Evolutionary conservation across 2,888 invertebrate genomes (phyloP).

Genomic region (Euplagia quadripunctaria): DNA sequence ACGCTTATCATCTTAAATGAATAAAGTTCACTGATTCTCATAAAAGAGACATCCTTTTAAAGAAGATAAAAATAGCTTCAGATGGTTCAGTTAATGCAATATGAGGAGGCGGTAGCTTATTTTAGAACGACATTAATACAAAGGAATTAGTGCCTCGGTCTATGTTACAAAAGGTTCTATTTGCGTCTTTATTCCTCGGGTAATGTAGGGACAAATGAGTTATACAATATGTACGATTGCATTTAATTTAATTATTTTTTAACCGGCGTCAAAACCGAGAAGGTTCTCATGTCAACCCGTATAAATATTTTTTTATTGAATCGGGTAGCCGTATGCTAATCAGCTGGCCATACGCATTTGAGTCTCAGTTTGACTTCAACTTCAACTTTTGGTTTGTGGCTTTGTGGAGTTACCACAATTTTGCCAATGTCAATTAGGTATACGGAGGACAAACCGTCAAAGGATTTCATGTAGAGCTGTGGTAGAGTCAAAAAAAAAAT

Average conservation of each 20-base stretch:
- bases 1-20: conserved; percentile 27
- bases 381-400: too few species aligned
- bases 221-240: not conserved
- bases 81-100: conserved; percentile 53
- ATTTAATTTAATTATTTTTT: conserved; percentile 9
- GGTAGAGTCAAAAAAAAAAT: too few species aligned
- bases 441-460: too few species aligned
- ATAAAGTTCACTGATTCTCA: conserved; percentile 44
- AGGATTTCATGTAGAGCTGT: too few species aligned
- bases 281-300: too few species aligned
- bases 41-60: conserved; percentile 64
- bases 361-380: too few species aligned
- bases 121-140: conserved; percentile 54
- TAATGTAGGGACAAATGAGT: not conserved
- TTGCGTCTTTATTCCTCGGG: not conserved
- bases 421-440: too few species aligned
- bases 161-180: not conserved
- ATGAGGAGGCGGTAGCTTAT: conserved; percentile 61
- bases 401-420: too few species aligned
- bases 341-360: too few species aligned
- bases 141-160: conserved; percentile 43
- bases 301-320: too few species aligned
- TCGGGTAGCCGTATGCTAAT: too few species aligned
- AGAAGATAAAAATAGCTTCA: conserved; percentile 61
- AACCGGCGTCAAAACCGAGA: not conserved